Base-by-base conservation (phyloP, 2,888 invertebrate genomes). In the Ashinkailepas kermadecensis region DNA sequence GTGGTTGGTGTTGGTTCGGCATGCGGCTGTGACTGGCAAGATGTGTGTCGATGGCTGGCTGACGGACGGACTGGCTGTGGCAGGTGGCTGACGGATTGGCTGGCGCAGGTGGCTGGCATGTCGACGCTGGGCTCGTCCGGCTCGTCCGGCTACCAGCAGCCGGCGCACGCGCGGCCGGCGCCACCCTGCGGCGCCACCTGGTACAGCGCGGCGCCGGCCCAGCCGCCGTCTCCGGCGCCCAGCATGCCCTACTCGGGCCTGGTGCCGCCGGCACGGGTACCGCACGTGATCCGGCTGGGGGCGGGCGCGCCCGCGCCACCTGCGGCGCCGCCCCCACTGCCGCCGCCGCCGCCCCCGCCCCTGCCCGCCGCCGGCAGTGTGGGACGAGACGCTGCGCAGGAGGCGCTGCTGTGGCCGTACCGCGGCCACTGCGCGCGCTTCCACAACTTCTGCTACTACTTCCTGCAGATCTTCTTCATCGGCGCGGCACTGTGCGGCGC, bases 221-320 rank as follows among this genome's bases (percentile, higher is more conserved):
- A 58, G 23, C 59, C 79, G 23, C 59, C 79, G 11, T 79, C 79
- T 15, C 58, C 79, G 58, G 58, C 23, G 15, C 57, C 79, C 79
- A 59, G 57, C 58, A 79, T 79, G 79, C 79, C 79, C 13, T 79
- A 79, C 79, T 57, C 79, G 13, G 79, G 79, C n/a, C 79, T 79
- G 58, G 57, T 79, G 58, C 79, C 79, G 23, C 79, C 79, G 79
- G 79, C 79, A 23, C 57, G 79, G 1, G 79, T 79, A 13, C 58
- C 57, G 23, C 79, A 79, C 59, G 25, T 79, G 58, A 25, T 59
- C 25, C 79, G 79, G 12, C n/a, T 21, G 12, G 23, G 23, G n/a
- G 13, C 13, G 13, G 23, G 58, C 57, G 23, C 58, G n/a, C 79
- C 58, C 13, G 58, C 79, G 23, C 79, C 79, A 12, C 57, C 79